Evolutionary conservation across 2,797 vertebrate genomes (phyloP), one percentile per base, ranked within the genome.

Genomic region (Synanceia verrucosa): DNA sequence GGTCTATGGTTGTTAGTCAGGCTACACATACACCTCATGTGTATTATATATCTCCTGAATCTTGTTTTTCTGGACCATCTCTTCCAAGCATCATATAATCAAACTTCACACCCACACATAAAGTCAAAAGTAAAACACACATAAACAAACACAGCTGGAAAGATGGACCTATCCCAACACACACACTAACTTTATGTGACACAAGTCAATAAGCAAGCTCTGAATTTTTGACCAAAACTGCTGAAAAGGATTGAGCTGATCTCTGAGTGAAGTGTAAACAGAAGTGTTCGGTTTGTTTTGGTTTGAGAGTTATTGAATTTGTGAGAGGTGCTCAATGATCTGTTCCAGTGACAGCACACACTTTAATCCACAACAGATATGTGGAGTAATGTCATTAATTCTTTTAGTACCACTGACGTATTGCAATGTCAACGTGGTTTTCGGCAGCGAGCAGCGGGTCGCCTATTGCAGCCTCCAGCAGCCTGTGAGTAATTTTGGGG

Each of bases 21-120:
- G 47, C 44, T 31, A 65, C 46, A 52, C 2, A 29, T 68, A 24
- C 26, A 41, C 18, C 16, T 41, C 39, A 33, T 46, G 59, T 56
- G 14, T 7, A 52, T 53, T 34, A 61, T 52, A 28, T 29, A 73
- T 76, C n/a, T n/a, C 26, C 21, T 13, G 65, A 47, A 73, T 83
- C 52, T 66, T 43, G 56, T 78, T 65, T n/a, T 71, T 46, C 53
- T 56, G 44, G 57, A 58, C 62, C 18, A 69, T 85, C 70, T 78
- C 31, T 41, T 72, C 7, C 23, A 55, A 37, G 43, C 37, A 24
- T n/a, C 55, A 56, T 48, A n/a, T 41, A 0, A 41, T 1, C 18
- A 41, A 41, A 46, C 33, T 61, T 58, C 51, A 75, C 23, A 43
- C 1, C 1, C n/a, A 50, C 36, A 56, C 14, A 36, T 37, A 85